Evolutionary conservation across 1,140 invertebrate genomes (phyloP).

Genomic region (Panagrolaimus sp.): DNA sequence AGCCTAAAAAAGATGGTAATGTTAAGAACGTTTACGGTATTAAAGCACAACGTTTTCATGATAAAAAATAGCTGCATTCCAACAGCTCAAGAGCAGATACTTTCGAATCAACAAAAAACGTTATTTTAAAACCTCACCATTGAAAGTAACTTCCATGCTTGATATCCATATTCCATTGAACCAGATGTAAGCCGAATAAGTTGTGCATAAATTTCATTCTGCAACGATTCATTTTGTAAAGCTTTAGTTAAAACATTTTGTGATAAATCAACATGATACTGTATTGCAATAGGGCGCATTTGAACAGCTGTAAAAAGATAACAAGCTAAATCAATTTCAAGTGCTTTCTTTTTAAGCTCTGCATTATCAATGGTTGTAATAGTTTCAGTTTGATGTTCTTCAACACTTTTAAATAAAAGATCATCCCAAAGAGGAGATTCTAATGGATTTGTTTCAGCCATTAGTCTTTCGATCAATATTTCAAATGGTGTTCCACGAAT

Average conservation of each 20-base stretch:
- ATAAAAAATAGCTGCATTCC: too few relatives aligned
- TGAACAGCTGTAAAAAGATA: slow-evolving; percentile 46
- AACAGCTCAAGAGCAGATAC: too few relatives aligned
- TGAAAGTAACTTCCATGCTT: slow-evolving; percentile 13
- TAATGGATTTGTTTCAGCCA: slow-evolving; percentile 21
- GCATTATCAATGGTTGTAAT: slow-evolving; percentile 38
- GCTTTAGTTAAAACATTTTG: slow-evolving; percentile 45
- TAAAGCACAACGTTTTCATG: too few relatives aligned
- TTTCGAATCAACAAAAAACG: too few relatives aligned
- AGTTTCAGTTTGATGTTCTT: slow-evolving; percentile 42
- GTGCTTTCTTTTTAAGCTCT: slow-evolving; percentile 37
- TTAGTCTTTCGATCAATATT: slow-evolving; percentile 22
- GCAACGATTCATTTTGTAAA: slow-evolving; percentile 25
- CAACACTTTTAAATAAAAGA: slow-evolving; percentile 29
- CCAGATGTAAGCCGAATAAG: slow-evolving; percentile 42
- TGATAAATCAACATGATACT: slow-evolving; percentile 50
- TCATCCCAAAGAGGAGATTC: slow-evolving; percentile 42
- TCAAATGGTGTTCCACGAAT: slow-evolving; percentile 37
- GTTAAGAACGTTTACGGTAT: too few relatives aligned
- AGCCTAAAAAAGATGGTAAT: slow-evolving; percentile 13
- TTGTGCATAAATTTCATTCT: slow-evolving; percentile 47
- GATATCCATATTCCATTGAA: slow-evolving; percentile 25
- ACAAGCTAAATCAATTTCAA: slow-evolving; percentile 39
- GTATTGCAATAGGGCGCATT: slow-evolving; percentile 41
- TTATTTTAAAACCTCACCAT: slow-evolving; percentile 45